Evolutionary conservation across 2,888 invertebrate species (phyloP), one percentile per base, ranked within the genome.

Genomic region (Philonicus albiceps): DNA sequence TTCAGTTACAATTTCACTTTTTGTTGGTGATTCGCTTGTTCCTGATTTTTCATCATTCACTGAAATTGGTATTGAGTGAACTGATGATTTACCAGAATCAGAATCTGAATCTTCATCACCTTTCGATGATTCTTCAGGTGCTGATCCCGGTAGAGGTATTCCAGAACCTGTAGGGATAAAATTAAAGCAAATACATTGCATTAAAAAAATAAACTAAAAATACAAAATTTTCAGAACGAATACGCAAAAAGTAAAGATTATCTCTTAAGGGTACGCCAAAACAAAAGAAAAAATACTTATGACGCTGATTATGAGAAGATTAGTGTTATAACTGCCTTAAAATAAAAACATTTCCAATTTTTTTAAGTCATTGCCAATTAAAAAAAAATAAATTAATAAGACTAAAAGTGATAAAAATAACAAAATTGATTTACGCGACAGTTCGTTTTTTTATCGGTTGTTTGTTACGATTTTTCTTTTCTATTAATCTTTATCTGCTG

Each of bases 1-100:
- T n/a, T 30, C 72, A 64, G 2, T 22, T 53, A 7, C 13, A 40
- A 30, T 43, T 37, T 55, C 83, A 72, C 86, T 88, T 78, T 89
- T 90, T 4, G 89, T 90, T 2, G 43, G 31, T 19, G 43, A 49
- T 49, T 30, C 49, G 43, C 22, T 49, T 30, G 43, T 27, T 27
- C 91, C 91, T 2, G 90, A 90, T 75, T 90, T 90, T 27, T 91
- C 91, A 86, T 91, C 92, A 11, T 90, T 91, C 4, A 91, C 91
- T 8, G 91, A 91, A n/a, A 92, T 92, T 0, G 92, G 92, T 90
- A 92, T 92, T 76, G 92, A 92, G 83, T 92, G 91, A 34, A 92
- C 90, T 6, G 91, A 92, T 80, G 89, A 90, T 6, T 87, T 86
- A 75, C 91, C 90, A 0, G 92, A 91, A 80, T 91, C 91, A 30